Evolutionary conservation across 2,797 vertebrate species (phyloP).

Genomic region (Thunnus albacares): DNA sequence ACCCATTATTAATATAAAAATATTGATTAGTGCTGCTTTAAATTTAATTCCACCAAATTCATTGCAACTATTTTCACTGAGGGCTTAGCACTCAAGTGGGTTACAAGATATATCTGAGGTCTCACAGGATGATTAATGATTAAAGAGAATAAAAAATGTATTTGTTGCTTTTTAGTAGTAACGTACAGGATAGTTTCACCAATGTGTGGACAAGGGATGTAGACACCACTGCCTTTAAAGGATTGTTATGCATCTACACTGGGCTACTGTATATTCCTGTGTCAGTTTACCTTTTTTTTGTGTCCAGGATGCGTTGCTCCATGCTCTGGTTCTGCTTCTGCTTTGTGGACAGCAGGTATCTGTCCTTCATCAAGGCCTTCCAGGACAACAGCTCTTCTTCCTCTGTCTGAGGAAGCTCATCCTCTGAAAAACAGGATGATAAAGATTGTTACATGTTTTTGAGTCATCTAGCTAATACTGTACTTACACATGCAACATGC

Average conservation of each 20-base stretch:
- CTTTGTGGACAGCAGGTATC: constrained; percentile 88
- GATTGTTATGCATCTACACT: background rate
- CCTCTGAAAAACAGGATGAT: constrained; percentile 80
- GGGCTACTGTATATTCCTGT: background rate
- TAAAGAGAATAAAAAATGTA: background rate
- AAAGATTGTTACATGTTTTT: background rate
- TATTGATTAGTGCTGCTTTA: background rate
- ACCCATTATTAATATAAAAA: background rate
- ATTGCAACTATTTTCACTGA: too few species aligned
- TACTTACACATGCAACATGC: too few species aligned
- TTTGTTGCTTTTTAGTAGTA: background rate
- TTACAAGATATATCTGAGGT: too few species aligned
- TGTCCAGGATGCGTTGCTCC: constrained; percentile 89
- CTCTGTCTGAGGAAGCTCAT: constrained; percentile 86
- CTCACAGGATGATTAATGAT: background rate
- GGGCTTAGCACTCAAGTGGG: too few species aligned
- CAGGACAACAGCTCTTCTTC: constrained; percentile 93
- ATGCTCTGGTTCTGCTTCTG: constrained; percentile 84
- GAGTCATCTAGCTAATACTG: too few species aligned
- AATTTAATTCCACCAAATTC: background rate
- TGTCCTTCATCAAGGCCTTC: constrained; percentile 95
- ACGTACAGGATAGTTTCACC: background rate
- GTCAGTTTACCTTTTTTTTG: constrained; percentile 88
- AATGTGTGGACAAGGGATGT: background rate
- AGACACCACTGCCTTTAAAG: background rate